Evolutionary conservation across 23 tunicate genomes (phyloP).

Genomic region (Oikopleura dioica): DNA sequence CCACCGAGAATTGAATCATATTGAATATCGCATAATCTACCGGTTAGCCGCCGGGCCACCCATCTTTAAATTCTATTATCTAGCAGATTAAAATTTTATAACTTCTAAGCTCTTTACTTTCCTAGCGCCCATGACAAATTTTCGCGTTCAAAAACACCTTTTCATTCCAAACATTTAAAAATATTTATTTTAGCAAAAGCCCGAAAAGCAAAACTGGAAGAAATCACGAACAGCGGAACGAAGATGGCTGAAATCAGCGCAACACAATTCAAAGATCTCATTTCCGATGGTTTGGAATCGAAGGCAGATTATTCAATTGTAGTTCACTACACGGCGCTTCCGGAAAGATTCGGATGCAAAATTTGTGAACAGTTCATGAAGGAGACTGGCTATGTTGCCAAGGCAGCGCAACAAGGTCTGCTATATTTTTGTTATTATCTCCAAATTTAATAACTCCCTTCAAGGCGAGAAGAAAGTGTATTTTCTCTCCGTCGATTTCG

Average conservation of each 20-base stretch:
- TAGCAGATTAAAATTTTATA: too few species aligned
- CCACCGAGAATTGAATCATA: too few species aligned
- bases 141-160: too few species aligned
- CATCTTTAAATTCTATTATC: too few species aligned
- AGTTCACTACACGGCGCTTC: background rate
- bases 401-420: background rate
- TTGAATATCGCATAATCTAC: too few species aligned
- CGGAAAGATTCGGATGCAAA: background rate
- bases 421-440: too few species aligned
- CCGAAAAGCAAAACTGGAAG: background rate
- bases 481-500: constrained; percentile 9
- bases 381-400: background rate
- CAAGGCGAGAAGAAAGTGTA: background rate
- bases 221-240: background rate
- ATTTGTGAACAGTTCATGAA: background rate
- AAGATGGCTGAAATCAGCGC: background rate
- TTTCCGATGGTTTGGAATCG: background rate
- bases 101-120: too few species aligned
- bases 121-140: too few species aligned
- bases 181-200: background rate
- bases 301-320: background rate
- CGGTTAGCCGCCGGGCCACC: too few species aligned
- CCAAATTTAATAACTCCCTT: too few species aligned
- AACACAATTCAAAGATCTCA: background rate
- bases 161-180: too few species aligned